Percentiles rank a stretch among this genome's conserved stretches.
Evolutionary conservation across 2,113 vertebrate genomes (phyloP).

Genomic region (Neotragus pygmaeus): DNA sequence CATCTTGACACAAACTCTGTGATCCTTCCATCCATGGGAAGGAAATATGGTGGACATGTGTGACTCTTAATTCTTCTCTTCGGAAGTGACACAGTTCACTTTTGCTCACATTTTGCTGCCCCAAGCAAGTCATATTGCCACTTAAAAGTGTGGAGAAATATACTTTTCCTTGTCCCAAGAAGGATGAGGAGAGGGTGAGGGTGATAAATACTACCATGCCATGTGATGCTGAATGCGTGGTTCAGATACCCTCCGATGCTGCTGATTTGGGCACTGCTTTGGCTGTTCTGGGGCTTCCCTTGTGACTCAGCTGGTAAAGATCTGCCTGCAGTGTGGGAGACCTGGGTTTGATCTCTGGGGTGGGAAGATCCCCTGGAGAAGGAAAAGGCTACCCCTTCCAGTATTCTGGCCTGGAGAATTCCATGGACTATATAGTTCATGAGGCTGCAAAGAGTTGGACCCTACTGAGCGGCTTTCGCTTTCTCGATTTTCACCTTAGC

Average conservation of each 20-base stretch:
- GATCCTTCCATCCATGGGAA: accelerated
- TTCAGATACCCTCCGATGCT: too few species aligned
- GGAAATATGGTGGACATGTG: accelerated
- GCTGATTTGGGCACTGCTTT: background rate
- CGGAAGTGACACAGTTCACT: background rate
- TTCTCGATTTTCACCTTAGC: background rate
- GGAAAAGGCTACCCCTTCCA: background rate
- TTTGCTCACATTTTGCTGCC: background rate
- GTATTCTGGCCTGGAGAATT: background rate
- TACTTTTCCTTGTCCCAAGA: background rate
- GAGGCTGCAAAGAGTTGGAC: background rate
- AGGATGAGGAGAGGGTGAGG: background rate
- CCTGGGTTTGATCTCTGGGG: background rate
- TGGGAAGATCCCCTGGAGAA: background rate
- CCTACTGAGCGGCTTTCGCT: background rate
- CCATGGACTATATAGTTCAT: background rate
- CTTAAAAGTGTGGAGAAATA: accelerated
- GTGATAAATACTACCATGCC: accelerated
- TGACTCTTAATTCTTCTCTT: background rate
- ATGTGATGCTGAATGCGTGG: background rate
- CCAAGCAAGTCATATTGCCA: background rate
- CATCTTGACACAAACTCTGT: accelerated
- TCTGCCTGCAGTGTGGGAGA: background rate
- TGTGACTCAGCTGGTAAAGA: background rate
- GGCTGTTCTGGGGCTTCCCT: background rate